Evolutionary conservation across 2,113 vertebrate genomes (phyloP), one percentile per base, ranked within the genome.

Genomic region (Lasiurus cinereus): DNA sequence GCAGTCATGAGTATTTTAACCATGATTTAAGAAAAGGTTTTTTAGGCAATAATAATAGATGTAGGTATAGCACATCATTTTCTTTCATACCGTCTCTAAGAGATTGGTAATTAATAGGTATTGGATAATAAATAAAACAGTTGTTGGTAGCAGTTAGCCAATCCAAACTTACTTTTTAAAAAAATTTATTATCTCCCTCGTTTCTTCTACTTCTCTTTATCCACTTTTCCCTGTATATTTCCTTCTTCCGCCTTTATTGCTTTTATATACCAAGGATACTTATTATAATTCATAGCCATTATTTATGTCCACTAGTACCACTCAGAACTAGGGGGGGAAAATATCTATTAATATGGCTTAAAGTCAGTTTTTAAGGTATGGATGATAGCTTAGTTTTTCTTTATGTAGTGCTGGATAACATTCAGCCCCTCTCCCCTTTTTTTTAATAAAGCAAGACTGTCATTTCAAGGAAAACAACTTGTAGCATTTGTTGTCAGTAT

Each of bases 271-370:
- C 3, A 74, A 46, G 21, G 52, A 85, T 33, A 82, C 21, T 3
- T 48, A 5, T n/a, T 91, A 83, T 64, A 93, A 82, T 72, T 83
- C 31, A 93, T 12, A 95, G 21, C 18, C 18, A 59, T 77, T 69
- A 50, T 27, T 36, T 88, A 76, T 85, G 52, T 93, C 39, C 67
- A 84, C 36, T 29, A 80, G 21, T 90, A 80, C 66, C 39, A 64
- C 85, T 96, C 50, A 87, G 83, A 93, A 70, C 84, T 92, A 92
- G 31, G 43, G 83, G n/a, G 36, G 39, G 82, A 73, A 88, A 77
- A n/a, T 6, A 67, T 27, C 18, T 88, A 22, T 67, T 92, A 88
- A 48, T 70, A n/a, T 19, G 1, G 18, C 84, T 77, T 93, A 43
- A 79, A 94, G 12, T 89, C 70, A 62, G 27, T 67, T 95, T 91